Evolutionary conservation across 2,888 invertebrate genomes (phyloP).

Genomic region (Brachyopa scutellaris): DNA sequence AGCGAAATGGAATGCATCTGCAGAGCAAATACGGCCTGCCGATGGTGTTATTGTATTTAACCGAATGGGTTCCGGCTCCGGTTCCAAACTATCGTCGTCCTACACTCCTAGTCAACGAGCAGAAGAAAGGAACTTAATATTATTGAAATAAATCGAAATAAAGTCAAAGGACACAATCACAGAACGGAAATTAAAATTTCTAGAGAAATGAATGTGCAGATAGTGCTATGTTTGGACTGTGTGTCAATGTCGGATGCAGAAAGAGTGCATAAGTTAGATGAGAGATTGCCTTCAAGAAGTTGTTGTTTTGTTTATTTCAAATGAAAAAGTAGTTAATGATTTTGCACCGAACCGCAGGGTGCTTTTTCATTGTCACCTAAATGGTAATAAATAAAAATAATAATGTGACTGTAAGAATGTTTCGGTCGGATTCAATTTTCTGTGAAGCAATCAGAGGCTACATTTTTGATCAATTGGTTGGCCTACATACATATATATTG

Average conservation of each 20-base stretch:
- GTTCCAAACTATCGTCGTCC: neutral
- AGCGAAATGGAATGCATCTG: constrained; percentile 32
- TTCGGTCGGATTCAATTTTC: too few relatives aligned
- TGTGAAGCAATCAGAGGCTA: too few relatives aligned
- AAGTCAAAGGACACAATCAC: constrained; percentile 65
- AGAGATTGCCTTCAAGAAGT: constrained; percentile 5
- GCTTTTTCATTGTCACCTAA: too few relatives aligned
- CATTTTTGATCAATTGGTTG: too few relatives aligned
- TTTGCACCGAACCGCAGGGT: too few relatives aligned
- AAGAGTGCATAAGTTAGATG: neutral
- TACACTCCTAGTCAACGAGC: neutral
- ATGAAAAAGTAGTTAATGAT: too few relatives aligned
- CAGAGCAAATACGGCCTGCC: constrained; percentile 28
- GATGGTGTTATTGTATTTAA: constrained; percentile 51
- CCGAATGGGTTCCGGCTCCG: constrained; percentile 47
- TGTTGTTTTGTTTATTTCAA: neutral
- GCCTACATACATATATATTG: too few relatives aligned
- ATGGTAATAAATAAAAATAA: too few relatives aligned
- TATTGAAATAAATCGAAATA: constrained; percentile 70
- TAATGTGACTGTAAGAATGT: too few relatives aligned
- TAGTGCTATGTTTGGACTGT: constrained; percentile 21
- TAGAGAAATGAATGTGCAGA: constrained; percentile 31
- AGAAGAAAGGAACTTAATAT: constrained; percentile 57
- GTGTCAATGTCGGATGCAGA: constrained; percentile 19
- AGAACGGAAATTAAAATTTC: constrained; percentile 69